Evolutionary conservation across 2,797 vertebrate species (phyloP), one percentile per base, ranked within the genome.

Genomic region (Halcyon smyrnensis): DNA sequence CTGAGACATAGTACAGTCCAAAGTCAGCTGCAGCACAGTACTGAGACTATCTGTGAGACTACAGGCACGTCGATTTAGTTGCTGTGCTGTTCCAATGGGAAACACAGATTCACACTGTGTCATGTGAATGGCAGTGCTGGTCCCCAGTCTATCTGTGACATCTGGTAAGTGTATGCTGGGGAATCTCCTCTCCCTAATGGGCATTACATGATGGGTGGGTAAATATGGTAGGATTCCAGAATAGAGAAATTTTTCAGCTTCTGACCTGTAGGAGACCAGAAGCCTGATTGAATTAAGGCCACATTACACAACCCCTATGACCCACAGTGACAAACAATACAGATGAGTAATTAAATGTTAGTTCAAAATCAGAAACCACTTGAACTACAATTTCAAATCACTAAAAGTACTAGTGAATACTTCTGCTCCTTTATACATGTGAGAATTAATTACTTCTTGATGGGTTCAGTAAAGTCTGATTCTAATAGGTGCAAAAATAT

Each of bases 401-500:
- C 32, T 84, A 41, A 83, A 93, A 86, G 28, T 53, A 70, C 27
- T 32, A 64, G 36, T 39, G 43, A 82, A 64, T 56, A 88, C 23
- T 39, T 60, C n/a, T 20, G 10, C 23, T 94, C 30, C 74, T 92
- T 50, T 77, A 34, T 39, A 87, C 3, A 50, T 65, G 67, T 6
- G 45, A 91, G 62, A 84, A 81, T 45, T 36, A 97, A 97, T 95
- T 86, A 92, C 51, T 81, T 89, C 91, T 81, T 97, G 97, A 96
- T 78, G 43, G 50, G 37, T 59, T 96, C 67, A 90, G 39, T 94
- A 85, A 96, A 97, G 80, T 79, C 85, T 86, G 89, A 90, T 94
- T 96, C 81, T 76, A 97, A 91, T 75, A 96, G 89, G 95, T 89
- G 90, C 41, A 97, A 96, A 97, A 97, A 87, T 81, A 93, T 12